These are phyloP conservation scores for Metalampra italica DNA, from an alignment of 2,888 invertebrate species.

Conservation along the genomic window DNA sequence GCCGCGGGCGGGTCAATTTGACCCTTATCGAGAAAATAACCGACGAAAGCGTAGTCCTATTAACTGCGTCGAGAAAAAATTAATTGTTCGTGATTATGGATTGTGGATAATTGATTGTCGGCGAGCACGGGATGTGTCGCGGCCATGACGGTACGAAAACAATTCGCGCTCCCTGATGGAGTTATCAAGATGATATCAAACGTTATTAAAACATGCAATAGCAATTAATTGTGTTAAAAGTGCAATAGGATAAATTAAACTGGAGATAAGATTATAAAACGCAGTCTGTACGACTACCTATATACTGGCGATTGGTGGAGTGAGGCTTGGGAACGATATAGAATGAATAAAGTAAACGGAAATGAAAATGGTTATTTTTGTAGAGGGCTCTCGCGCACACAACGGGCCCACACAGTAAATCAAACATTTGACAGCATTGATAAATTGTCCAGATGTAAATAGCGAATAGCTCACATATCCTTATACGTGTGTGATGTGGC, in stretches of 20 bases:
- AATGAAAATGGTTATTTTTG: background rate
- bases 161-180: slow-evolving; percentile 16
- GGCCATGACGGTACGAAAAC: slow-evolving; percentile 19
- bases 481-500: slow-evolving; percentile 15
- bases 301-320: too few species aligned
- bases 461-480: slow-evolving; percentile 19
- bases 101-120: slow-evolving; percentile 65
- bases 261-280: too few species aligned
- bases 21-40: slow-evolving; percentile 72
- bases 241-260: too few species aligned
- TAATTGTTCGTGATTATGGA: slow-evolving; percentile 71
- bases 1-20: slow-evolving; percentile 67
- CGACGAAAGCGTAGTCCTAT: slow-evolving; percentile 63
- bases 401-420: slow-evolving; percentile 34
- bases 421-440: slow-evolving; percentile 45
- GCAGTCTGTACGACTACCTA: too few species aligned
- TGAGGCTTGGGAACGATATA: too few species aligned
- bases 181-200: too few species aligned
- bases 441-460: slow-evolving; percentile 40
- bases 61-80: slow-evolving; percentile 61
- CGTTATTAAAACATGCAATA: too few species aligned
- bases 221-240: too few species aligned
- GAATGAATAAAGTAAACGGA: too few species aligned
- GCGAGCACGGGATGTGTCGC: slow-evolving; percentile 46
- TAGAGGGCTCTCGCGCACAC: slow-evolving; percentile 10